Evolutionary conservation across 2,797 vertebrate species (phyloP).

Genomic region (Pseudocheirus occidentalis): DNA sequence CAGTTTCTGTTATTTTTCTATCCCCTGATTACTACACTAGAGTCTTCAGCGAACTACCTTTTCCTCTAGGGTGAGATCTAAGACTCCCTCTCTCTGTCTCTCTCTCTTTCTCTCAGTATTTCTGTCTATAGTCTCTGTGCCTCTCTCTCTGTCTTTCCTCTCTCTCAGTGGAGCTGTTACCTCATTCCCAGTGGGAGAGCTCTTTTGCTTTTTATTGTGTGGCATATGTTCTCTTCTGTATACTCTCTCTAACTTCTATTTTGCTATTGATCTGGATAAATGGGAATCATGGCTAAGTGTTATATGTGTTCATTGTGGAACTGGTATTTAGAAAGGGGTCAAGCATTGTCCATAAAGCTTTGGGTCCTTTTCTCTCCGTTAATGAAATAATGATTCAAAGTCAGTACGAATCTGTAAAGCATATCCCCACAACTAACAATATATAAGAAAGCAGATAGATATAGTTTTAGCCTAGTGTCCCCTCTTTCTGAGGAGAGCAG

Average conservation of each 20-base stretch:
- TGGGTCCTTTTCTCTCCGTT: background rate
- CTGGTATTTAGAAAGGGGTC: background rate
- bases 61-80: background rate
- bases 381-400: background rate
- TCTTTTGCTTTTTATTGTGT: background rate
- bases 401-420: background rate
- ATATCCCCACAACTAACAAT: background rate
- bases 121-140: background rate
- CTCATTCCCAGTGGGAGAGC: background rate
- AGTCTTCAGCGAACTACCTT: background rate
- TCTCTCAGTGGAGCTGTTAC: background rate
- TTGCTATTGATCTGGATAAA: background rate
- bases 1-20: background rate
- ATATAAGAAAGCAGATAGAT: background rate
- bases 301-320: background rate
- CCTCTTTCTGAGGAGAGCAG: background rate
- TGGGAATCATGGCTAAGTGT: background rate
- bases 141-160: background rate
- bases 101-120: background rate
- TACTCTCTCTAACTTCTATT: background rate
- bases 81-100: background rate
- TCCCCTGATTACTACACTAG: background rate
- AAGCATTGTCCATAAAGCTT: background rate
- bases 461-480: too few relatives aligned
- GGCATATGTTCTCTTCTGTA: background rate